Conservation (phyloP, 2,888 invertebrate species). For the Tenthredo distinguenda region DNA sequence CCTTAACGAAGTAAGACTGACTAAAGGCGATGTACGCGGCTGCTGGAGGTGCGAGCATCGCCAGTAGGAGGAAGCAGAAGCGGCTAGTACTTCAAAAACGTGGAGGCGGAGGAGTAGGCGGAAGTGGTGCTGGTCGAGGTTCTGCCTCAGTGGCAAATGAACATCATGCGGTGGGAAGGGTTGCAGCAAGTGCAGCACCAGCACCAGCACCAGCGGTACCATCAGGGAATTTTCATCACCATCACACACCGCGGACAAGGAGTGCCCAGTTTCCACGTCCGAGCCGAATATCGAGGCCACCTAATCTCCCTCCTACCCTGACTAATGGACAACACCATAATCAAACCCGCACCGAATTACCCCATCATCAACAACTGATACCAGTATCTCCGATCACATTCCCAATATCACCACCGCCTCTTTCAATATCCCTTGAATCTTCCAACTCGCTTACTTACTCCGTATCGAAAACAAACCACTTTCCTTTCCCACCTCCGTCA, state of each 20-base stretch:
- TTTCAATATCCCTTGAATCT: conserved; percentile 81
- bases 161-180: conserved; percentile 1
- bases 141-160: background rate
- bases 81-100: conserved; percentile 77
- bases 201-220: background rate
- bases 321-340: conserved; percentile 63
- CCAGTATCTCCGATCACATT: conserved; percentile 80
- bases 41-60: conserved; percentile 92
- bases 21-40: conserved; percentile 88
- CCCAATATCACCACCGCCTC: conserved; percentile 82
- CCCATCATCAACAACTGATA: conserved; percentile 70
- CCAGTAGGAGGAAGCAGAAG: conserved; percentile 85
- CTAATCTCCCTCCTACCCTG: conserved; percentile 69
- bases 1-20: conserved; percentile 30
- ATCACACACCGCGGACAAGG: conserved; percentile 56
- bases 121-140: conserved; percentile 1
- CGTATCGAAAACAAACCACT: conserved; percentile 67
- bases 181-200: background rate
- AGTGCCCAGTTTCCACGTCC: conserved; percentile 56
- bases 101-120: conserved; percentile 61
- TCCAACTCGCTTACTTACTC: conserved; percentile 76
- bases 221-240: conserved; percentile 19
- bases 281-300: conserved; percentile 35
- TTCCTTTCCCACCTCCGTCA: conserved; percentile 74
- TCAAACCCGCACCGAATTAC: conserved; percentile 58